A percentile compares a stretch with the other conserved stretches of the same genome.
Conservation (phyloP, 2,888 invertebrate genomes). For the Atethmia centrago region DNA sequence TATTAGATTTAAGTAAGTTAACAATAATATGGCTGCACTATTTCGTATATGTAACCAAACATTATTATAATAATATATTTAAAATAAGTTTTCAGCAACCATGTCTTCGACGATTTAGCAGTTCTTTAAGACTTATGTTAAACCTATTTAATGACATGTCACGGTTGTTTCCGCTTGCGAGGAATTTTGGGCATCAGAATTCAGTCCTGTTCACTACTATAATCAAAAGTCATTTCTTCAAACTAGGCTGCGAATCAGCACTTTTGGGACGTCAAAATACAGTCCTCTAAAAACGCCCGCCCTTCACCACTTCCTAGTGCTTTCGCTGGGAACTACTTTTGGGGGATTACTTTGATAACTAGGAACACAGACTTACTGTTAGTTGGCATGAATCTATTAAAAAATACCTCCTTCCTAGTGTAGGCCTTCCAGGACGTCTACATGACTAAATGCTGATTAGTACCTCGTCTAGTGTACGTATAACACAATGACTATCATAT, state of each 20-base stretch:
- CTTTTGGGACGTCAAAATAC: too few relatives aligned
- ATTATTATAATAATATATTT: background rate
- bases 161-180: background rate
- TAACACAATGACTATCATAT: constrained; percentile 54
- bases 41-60: background rate
- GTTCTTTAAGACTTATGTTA: background rate
- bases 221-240: too few relatives aligned
- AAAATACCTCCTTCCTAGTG: constrained; percentile 51
- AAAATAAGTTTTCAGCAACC: background rate
- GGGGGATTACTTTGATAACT: background rate
- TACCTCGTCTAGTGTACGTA: constrained; percentile 39
- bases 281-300: too few relatives aligned
- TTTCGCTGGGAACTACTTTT: too few relatives aligned
- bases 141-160: background rate
- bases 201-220: background rate
- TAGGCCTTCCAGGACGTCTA: constrained; percentile 38
- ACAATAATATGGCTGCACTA: constrained; percentile 7
- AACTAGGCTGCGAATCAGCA: too few relatives aligned
- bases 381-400: constrained; percentile 42
- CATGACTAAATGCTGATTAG: constrained; percentile 37
- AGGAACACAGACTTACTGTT: constrained; percentile 44
- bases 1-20: constrained; percentile 2
- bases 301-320: too few relatives aligned
- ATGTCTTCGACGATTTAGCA: background rate
- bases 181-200: background rate